Percentiles rank a stretch among this genome's conserved stretches.
phyloP scores from a whole-genome alignment of 2,113 vertebrate genomes.

The Microcebus lehilahytsara region DNA sequence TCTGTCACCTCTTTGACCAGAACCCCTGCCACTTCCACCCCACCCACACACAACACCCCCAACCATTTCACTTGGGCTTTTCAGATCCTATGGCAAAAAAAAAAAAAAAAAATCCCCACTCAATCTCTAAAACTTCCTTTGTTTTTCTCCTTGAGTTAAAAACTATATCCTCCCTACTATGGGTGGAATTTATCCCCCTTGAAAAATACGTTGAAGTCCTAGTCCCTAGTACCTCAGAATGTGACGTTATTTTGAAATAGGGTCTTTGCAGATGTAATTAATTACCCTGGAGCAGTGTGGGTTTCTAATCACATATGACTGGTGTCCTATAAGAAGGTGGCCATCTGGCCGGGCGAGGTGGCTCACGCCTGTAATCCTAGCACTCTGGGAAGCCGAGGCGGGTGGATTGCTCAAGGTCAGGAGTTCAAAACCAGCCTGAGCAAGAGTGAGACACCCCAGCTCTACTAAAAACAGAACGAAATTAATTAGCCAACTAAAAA shows the following conservation, averaged over 20 bases:
- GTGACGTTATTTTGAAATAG: neutral
- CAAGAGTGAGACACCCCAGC: too few relatives aligned
- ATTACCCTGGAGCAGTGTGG: neutral
- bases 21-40: neutral
- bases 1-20: neutral
- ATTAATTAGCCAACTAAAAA: too few relatives aligned
- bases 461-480: too few relatives aligned
- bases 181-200: neutral
- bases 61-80: neutral
- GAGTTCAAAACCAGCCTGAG: too few relatives aligned
- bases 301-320: neutral
- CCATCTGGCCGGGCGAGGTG: too few relatives aligned
- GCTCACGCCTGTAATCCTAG: too few relatives aligned
- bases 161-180: neutral
- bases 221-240: neutral
- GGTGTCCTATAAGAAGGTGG: neutral
- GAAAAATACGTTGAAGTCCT: neutral
- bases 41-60: neutral
- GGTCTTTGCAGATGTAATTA: neutral
- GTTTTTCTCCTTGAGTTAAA: neutral
- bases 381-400: too few relatives aligned
- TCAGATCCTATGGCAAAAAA: neutral
- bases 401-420: too few relatives aligned
- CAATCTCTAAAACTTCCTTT: neutral
- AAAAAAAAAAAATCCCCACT: neutral